Evolutionary conservation across 2,888 invertebrate species (phyloP), one percentile per base, ranked within the genome.

Genomic region (Leptura quadrifasciata): DNA sequence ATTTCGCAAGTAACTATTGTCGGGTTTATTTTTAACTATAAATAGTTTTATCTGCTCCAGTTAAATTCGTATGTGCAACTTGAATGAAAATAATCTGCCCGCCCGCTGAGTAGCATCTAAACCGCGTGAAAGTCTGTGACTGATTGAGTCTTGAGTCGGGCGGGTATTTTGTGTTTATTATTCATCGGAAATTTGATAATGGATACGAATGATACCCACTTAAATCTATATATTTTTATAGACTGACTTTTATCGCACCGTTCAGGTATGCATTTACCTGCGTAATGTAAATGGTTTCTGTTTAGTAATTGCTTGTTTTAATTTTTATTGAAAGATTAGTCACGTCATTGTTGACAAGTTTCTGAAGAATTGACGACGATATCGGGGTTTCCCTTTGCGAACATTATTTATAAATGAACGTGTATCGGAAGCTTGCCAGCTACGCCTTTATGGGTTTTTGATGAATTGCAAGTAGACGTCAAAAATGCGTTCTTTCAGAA

Each of bases 161-260:
- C 52, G 52, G 15, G 55, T 35, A 31, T 17, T 67, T 67, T 24
- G 31, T 39, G n/a, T 39, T 31, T 31, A 10, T 10, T 55, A 31
- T 17, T 68, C 68, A 18, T 57, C 27, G 68, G 57, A 57, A 68
- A 31, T 55, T 55, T 68, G 68, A 57, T 68, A 68, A 68, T 15
- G 21, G 27, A 60, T 60, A 60, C 27, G 31, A 9, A 5, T 17
- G 4, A 0, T 18, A 17, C 31, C 35, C 31, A 35, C 31, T 52
- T 52, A n/a, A 47, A 47, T 20, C 15, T 18, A 65, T 6, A 65
- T 6, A 18, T 20, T 17, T 20, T 57, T 57, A n/a, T 47, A 1
- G 47, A 47, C n/a, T 15, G 0, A n/a, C n/a, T 15, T 15, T 5
- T 5, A 15, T 47, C 39, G 39, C 39, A 15, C 39, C 2, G 39